Evolutionary conservation across 2,113 vertebrate genomes (phyloP), one percentile per base, ranked within the genome.

Genomic region (Acanthisitta chloris): DNA sequence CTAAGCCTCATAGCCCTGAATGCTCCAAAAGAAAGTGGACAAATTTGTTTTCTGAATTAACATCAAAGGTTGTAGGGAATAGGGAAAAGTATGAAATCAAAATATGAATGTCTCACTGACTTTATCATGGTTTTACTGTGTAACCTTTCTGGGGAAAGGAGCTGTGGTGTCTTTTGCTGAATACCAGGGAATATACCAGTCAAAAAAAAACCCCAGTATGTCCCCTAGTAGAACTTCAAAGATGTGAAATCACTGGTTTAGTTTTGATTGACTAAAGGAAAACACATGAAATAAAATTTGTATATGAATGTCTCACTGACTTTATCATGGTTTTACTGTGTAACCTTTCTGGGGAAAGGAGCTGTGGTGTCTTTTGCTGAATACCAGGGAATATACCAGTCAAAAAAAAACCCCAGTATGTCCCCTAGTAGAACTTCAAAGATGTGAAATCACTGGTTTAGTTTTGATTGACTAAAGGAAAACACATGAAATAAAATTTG

Each of bases 21-120:
- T 54, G 7, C 64, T 81, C 81, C 62, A 58, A 64, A 86, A 93
- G 85, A 83, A 91, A 66, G 54, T 19, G 25, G 58, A 80, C 57
- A 86, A 89, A 83, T 92, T 91, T 93, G n/a, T 77, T 88, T 88
- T 79, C 40, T 31, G 74, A 93, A 86, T 83, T 81, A 96, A 80
- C 59, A 85, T 43, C 49, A 86, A 93, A 93, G n/a, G 58, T 33
- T 88, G 55, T 65, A 26, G 12, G 66, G 5, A 82, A 87, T 46
- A 82, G 61, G 58, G 33, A 80, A 6, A 4, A n/a, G n/a, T 7
- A 73, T 12, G 23, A 92, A 70, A 87, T 87, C 31, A 86, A 84
- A 90, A 57, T 38, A 49, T 0, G 6, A 42, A 48, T 0, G 0
- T 45, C 45, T 43, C n/a, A 43, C 57, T 87, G 72, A n/a, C 43